phyloP scores from a whole-genome alignment of 2,797 vertebrate genomes.

The Harpagifer antarcticus region DNA sequence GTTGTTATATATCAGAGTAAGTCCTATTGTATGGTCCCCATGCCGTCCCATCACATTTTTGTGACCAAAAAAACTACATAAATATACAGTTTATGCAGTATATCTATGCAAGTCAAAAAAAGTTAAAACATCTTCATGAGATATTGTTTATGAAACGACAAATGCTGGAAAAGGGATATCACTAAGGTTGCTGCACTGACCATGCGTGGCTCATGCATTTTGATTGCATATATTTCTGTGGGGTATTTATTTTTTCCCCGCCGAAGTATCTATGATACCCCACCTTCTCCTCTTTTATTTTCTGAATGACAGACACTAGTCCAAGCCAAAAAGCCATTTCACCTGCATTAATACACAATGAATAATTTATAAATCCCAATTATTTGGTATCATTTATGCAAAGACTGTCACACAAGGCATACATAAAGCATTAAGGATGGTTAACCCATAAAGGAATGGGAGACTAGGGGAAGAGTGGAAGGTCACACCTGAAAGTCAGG shows the following conservation, averaged over 20 bases:
- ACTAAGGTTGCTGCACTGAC: slow-evolving; percentile 61
- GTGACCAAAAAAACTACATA: neutral
- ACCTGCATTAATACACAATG: slow-evolving; percentile 98
- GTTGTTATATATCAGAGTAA: neutral
- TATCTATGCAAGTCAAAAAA: neutral
- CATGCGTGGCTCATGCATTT: slow-evolving; percentile 83
- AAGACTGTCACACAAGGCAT: slow-evolving; percentile 98
- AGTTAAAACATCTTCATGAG: slow-evolving; percentile 12
- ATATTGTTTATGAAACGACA: slow-evolving; percentile 45
- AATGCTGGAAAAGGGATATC: slow-evolving; percentile 40
- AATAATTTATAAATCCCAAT: slow-evolving; percentile 99
- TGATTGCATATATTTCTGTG: slow-evolving; percentile 81
- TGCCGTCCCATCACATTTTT: neutral
- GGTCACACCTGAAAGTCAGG: slow-evolving; percentile 85
- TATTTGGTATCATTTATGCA: slow-evolving; percentile 99
- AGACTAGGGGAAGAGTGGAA: slow-evolving; percentile 82
- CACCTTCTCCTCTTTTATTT: slow-evolving; percentile 85
- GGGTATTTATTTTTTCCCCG: slow-evolving; percentile 75
- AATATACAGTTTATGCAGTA: neutral
- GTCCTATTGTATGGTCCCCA: neutral
- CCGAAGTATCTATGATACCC: slow-evolving; percentile 83
- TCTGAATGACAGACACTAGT: slow-evolving; percentile 87
- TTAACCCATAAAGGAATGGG: slow-evolving; percentile 92
- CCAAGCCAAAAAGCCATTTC: slow-evolving; percentile 93
- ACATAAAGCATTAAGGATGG: slow-evolving; percentile 96